Percentiles rank a stretch among this genome's conserved stretches.
phyloP scores from a whole-genome alignment of 2,113 vertebrate species.

The Microtus ochrogaster region DNA sequence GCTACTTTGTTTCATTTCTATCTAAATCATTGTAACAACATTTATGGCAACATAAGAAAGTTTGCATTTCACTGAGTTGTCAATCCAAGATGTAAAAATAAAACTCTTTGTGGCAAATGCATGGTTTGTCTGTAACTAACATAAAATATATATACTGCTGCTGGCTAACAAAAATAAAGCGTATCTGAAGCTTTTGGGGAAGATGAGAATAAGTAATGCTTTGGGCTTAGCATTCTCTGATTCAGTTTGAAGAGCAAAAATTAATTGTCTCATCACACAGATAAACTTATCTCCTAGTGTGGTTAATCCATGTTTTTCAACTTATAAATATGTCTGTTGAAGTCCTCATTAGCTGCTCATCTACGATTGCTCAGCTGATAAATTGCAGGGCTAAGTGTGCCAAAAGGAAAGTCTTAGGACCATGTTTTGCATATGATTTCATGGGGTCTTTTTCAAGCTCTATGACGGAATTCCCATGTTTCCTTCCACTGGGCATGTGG shows the following conservation, averaged over 20 bases:
- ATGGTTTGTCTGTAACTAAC: constrained; percentile 15
- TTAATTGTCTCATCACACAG: not conserved
- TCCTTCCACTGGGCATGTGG: not conserved
- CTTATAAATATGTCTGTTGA: not conserved
- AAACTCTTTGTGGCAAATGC: not conserved
- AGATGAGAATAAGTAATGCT: not conserved
- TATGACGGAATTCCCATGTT: not conserved
- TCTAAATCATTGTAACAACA: constrained; percentile 36
- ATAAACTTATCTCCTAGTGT: not conserved
- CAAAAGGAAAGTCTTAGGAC: not conserved
- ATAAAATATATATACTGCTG: not conserved
- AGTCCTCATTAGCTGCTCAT: not conserved
- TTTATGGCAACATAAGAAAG: constrained; percentile 43
- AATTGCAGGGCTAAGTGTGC: not conserved
- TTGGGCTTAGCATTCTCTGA: not conserved
- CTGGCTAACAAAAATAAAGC: not conserved
- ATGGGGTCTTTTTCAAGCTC: too few species aligned
- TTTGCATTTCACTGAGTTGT: constrained; percentile 59
- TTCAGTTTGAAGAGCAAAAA: not conserved
- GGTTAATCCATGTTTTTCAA: not conserved
- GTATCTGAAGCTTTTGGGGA: not conserved
- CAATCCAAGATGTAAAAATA: constrained; percentile 47
- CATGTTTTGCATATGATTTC: not conserved
- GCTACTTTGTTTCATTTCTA: constrained; percentile 55
- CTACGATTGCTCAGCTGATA: not conserved